Conservation (phyloP, 2,797 vertebrate genomes). For the Cossypha caffra region DNA sequence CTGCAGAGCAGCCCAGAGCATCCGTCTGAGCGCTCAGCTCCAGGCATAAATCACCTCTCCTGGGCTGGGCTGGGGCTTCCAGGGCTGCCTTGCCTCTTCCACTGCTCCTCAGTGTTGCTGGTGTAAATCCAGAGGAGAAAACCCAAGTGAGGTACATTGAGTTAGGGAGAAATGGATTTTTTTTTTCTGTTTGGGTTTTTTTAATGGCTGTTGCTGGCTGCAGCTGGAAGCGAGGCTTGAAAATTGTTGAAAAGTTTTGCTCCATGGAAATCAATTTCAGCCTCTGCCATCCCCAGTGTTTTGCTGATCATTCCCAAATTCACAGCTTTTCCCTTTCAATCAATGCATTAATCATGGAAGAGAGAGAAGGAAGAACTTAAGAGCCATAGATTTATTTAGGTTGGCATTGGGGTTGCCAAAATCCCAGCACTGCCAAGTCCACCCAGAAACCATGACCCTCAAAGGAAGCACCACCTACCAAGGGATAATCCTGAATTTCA, state of each 20-base stretch:
- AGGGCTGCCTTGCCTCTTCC: background rate
- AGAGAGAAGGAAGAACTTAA: background rate
- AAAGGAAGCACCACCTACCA: too few relatives aligned
- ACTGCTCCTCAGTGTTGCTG: rapidly evolving
- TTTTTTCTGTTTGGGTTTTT: background rate
- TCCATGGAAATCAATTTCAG: background rate
- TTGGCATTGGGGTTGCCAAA: background rate
- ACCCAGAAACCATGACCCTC: background rate
- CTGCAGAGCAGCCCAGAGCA: constrained; percentile 7
- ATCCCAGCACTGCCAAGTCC: background rate
- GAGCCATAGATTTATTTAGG: background rate
- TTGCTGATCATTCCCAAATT: background rate
- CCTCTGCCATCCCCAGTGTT: background rate
- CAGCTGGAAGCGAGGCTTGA: background rate
- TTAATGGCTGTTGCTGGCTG: background rate
- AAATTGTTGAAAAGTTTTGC: background rate
- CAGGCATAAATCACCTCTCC: background rate
- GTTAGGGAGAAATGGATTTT: background rate
- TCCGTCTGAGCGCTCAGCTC: background rate
- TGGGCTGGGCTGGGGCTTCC: background rate
- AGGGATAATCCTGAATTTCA: background rate
- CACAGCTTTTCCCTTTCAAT: background rate
- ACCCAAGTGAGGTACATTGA: rapidly evolving
- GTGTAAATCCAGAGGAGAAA: background rate
- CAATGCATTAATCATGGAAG: background rate